Conservation (phyloP, 35 echinoderm and acorn worm species). For the Nesometra sesokonis region DNA sequence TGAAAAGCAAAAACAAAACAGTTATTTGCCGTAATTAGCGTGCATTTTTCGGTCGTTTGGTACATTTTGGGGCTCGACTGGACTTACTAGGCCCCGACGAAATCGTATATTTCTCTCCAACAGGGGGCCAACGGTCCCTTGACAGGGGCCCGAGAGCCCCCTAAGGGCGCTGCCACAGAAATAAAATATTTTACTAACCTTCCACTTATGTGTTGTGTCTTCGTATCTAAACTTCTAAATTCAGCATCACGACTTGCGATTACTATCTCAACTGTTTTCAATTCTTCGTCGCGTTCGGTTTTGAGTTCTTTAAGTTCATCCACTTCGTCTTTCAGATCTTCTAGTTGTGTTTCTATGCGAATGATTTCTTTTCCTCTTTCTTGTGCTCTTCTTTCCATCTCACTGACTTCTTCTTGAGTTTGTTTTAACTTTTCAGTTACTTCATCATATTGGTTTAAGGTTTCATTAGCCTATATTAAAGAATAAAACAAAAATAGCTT, state of each 20-base stretch:
- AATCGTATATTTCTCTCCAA: too few species aligned
- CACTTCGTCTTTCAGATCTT: constrained; percentile 31
- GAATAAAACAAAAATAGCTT: neutral
- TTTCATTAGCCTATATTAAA: constrained; percentile 36
- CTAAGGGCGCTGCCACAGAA: too few species aligned
- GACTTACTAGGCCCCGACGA: too few species aligned
- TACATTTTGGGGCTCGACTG: too few species aligned
- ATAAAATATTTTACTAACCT: neutral
- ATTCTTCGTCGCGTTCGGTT: constrained; percentile 17
- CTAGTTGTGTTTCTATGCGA: constrained; percentile 40
- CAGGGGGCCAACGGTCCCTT: too few species aligned
- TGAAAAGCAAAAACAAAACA: too few species aligned
- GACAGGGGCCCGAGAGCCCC: too few species aligned
- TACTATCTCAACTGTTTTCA: constrained; percentile 19
- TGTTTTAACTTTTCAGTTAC: constrained; percentile 24
- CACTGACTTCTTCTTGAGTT: constrained; percentile 36
- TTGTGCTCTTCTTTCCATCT: constrained; percentile 55
- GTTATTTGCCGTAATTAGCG: too few species aligned
- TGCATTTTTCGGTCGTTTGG: too few species aligned
- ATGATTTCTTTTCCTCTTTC: constrained; percentile 40
- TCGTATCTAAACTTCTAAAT: constrained; percentile 48
- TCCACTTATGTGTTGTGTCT: neutral
- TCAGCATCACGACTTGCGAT: constrained; percentile 37
- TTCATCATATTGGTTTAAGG: constrained; percentile 38
- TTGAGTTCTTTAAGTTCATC: constrained; percentile 34